Percentiles rank a stretch among this genome's conserved stretches.
Conservation (phyloP, 2,888 invertebrate genomes). For the Diachrysia chrysitis region DNA sequence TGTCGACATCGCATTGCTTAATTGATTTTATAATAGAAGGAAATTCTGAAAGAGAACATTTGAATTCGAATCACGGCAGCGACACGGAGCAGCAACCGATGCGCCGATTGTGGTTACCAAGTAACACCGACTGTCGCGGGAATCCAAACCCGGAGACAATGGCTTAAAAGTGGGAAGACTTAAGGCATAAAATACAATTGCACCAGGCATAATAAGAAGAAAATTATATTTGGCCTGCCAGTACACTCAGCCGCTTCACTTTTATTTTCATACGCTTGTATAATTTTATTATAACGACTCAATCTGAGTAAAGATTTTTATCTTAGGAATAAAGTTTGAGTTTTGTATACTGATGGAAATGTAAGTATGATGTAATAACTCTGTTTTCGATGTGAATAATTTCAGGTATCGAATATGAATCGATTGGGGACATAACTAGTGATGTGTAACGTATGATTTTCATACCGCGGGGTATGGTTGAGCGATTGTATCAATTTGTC, state of each 20-base stretch:
- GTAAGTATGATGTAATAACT: constrained; percentile 29
- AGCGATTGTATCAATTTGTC: constrained; percentile 83
- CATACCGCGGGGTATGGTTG: constrained; percentile 61
- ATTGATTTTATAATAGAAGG: constrained; percentile 83
- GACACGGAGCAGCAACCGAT: constrained; percentile 68
- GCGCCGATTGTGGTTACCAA: constrained; percentile 57
- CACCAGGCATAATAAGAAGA: constrained; percentile 42
- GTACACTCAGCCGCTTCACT: constrained; percentile 59
- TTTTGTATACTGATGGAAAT: constrained; percentile 31
- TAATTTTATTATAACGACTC: constrained; percentile 76
- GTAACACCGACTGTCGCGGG: constrained; percentile 44
- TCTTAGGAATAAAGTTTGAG: constrained; percentile 51
- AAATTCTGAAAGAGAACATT: constrained; percentile 75
- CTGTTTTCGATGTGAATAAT: background rate
- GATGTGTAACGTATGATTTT: constrained; percentile 63
- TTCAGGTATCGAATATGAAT: constrained; percentile 24
- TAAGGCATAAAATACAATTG: constrained; percentile 58
- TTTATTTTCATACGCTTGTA: constrained; percentile 78
- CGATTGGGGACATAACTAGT: constrained; percentile 45
- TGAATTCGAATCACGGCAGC: constrained; percentile 73
- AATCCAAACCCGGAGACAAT: constrained; percentile 37
- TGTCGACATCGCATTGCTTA: constrained; percentile 69
- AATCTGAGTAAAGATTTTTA: constrained; percentile 61
- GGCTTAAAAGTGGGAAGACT: constrained; percentile 41
- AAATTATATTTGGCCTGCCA: constrained; percentile 41